Evolutionary conservation across 2,797 vertebrate genomes (phyloP), one percentile per base, ranked within the genome.

Genomic region (Schizothorax lantsangensis): DNA sequence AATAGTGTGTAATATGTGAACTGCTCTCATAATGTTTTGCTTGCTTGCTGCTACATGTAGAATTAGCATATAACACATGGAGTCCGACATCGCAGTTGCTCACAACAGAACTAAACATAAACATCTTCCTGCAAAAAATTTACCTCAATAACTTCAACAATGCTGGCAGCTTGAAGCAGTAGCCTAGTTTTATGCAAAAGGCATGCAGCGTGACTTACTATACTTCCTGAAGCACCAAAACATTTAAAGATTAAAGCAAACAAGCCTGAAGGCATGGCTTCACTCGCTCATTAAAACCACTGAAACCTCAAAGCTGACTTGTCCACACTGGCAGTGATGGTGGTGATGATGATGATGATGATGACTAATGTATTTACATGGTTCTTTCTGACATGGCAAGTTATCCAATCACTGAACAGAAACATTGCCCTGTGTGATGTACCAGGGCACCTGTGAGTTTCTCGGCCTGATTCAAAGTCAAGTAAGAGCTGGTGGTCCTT

Each of bases 351-450:
- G 7, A 87, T 68, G 47, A 62, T 77, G 11, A 21, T 71, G 7
- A 88, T 80, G 68, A 86, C 49, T 82, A 85, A 85, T 83, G 45
- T 71, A 83, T 89, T 85, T 85, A 47, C 52, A 66, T 40, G 49
- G 38, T 83, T 26, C 5, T 62, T 43, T 83, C 84, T 83, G 86
- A 57, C 38, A 77, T 47, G 38, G 19, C 21, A 82, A 43, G 59
- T 80, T 88, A 83, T 84, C 77, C 40, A 62, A 57, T 62, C 64
- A 79, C 77, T 75, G 75, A 79, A 84, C 26, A 66, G 40, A 79
- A 75, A 78, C 43, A 79, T 49, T 45, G 6, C 47, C 17, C 5
- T 38, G 45, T 47, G 68, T 71, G 68, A 47, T 85, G 74, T 83
- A 80, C 38, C 49, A 62, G 54, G 62, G 81, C 43, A 80, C 57